phyloP scores from a whole-genome alignment of 1,140 invertebrate genomes.

The Nylanderia fulva region DNA sequence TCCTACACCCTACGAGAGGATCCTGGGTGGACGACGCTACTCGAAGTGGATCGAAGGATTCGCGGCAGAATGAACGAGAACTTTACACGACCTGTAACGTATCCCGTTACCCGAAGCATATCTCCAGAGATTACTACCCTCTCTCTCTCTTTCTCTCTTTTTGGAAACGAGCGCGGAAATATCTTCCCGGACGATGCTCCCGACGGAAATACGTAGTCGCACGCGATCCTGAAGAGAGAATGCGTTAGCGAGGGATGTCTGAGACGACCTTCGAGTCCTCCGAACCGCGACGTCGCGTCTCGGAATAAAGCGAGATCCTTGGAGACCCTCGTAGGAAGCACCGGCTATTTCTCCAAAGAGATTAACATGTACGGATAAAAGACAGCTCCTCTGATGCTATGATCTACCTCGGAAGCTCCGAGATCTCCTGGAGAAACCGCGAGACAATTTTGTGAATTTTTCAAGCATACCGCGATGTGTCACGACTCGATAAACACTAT shows the following conservation, averaged over 20 bases:
- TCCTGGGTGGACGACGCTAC: background rate
- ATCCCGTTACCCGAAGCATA: background rate
- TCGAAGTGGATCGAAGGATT: slow-evolving; percentile 15
- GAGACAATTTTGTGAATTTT: slow-evolving; percentile 30
- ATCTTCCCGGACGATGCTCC: background rate
- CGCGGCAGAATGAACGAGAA: background rate
- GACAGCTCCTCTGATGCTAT: background rate
- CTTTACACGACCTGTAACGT: slow-evolving; percentile 18
- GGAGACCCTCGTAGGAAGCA: background rate
- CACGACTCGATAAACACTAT: background rate
- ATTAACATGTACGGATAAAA: slow-evolving; percentile 14
- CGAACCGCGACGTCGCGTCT: background rate
- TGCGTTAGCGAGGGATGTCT: background rate
- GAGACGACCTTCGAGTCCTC: slow-evolving; percentile 28
- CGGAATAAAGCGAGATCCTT: background rate
- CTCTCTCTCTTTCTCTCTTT: no score
- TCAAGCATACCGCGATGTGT: slow-evolving; percentile 1
- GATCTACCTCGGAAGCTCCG: background rate
- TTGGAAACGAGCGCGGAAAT: slow-evolving; percentile 36
- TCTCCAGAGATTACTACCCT: slow-evolving; percentile 35
- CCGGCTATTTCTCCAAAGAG: slow-evolving; percentile 12
- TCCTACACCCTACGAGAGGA: background rate
- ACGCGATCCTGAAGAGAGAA: background rate
- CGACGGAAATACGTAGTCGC: slow-evolving; percentile 3
- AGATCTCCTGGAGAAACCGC: slow-evolving; percentile 1